A percentile compares a stretch with the other conserved stretches of the same genome.
Conservation (phyloP, 1,140 invertebrate genomes). For the Asobara japonica region DNA sequence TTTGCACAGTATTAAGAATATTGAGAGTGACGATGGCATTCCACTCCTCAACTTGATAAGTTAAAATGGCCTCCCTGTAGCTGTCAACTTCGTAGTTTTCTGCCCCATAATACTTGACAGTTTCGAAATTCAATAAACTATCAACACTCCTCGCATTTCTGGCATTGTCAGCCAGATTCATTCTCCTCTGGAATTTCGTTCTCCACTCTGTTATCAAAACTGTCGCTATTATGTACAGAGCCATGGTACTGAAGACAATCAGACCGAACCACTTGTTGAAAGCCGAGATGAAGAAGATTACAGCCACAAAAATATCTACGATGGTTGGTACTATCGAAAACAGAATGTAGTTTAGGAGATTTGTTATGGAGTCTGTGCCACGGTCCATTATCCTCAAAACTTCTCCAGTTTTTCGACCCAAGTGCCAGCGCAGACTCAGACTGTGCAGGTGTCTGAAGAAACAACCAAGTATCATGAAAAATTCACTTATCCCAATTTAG, state of each 20-base stretch:
- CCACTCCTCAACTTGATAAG: constrained; percentile 91
- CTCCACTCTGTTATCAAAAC: constrained; percentile 94
- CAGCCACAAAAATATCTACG: constrained; percentile 91
- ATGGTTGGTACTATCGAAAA: constrained; percentile 93
- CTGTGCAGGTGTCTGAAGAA: constrained; percentile 83
- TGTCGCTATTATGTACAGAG: constrained; percentile 87
- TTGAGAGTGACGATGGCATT: constrained; percentile 85
- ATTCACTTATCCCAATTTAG: no score
- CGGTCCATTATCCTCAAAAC: constrained; percentile 94
- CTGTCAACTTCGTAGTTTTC: constrained; percentile 89
- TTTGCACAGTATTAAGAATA: constrained; percentile 90
- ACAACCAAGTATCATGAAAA: constrained; percentile 36
- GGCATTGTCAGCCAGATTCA: constrained; percentile 94
- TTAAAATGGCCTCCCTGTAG: constrained; percentile 83
- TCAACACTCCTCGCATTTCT: constrained; percentile 92
- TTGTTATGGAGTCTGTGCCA: constrained; percentile 94
- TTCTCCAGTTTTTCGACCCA: constrained; percentile 94
- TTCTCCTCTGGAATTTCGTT: constrained; percentile 90
- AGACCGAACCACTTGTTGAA: constrained; percentile 96
- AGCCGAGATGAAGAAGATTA: constrained; percentile 85
- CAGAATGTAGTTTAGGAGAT: constrained; percentile 87
- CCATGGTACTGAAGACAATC: constrained; percentile 93
- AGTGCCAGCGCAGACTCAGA: constrained; percentile 89
- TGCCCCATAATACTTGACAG: constrained; percentile 96
- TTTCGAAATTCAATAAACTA: constrained; percentile 97